These are phyloP conservation scores for Ammodytes marinus DNA, from an alignment of 2,113 vertebrate species.

Conservation along the genomic window DNA sequence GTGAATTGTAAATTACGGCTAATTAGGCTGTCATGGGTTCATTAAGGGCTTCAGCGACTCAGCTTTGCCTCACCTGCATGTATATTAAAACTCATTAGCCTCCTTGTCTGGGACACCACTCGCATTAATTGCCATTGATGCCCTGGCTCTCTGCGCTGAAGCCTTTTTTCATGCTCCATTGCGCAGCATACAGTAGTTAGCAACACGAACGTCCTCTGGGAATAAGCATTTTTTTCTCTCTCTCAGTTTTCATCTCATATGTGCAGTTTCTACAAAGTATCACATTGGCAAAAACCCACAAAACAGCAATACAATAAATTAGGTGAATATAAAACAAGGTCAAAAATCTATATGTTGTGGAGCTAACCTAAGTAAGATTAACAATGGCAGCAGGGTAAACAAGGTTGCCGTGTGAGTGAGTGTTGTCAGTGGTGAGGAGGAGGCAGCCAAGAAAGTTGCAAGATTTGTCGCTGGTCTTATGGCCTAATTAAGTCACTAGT, in stretches of 20 bases:
- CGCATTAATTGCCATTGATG: constrained; percentile 97
- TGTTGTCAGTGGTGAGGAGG: too few species aligned
- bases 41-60: constrained; percentile 98
- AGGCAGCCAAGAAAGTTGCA: too few species aligned
- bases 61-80: constrained; percentile 98
- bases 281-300: background rate
- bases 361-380: too few species aligned
- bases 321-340: background rate
- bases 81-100: constrained; percentile 99
- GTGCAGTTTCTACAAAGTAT: constrained; percentile 19
- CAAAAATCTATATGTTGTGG: too few species aligned
- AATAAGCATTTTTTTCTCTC: constrained; percentile 32
- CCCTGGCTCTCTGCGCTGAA: constrained; percentile 87
- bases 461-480: too few species aligned
- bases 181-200: constrained; percentile 67
- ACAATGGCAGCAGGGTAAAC: too few species aligned
- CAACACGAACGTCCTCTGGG: constrained; percentile 63
- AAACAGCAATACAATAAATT: background rate
- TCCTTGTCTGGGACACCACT: constrained; percentile 98
- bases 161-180: constrained; percentile 87
- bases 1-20: constrained; percentile 99
- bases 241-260: constrained; percentile 24
- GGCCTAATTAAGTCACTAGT: too few species aligned
- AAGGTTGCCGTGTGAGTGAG: too few species aligned
- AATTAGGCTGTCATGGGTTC: constrained; percentile 99